Evolutionary conservation across 2,888 invertebrate species (phyloP).

Genomic region (Monopis laevigella): DNA sequence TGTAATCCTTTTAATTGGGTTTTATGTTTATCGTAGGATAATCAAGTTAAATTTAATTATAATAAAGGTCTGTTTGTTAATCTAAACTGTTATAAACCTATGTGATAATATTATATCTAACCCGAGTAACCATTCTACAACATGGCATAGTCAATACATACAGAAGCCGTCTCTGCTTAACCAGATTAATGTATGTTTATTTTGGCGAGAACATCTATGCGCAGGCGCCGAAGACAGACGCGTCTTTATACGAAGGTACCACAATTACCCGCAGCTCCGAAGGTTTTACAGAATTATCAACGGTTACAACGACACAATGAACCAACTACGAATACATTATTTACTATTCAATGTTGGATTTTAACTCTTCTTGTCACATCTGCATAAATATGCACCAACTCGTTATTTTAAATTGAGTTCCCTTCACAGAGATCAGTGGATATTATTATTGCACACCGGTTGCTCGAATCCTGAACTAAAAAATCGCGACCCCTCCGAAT

Average conservation of each 20-base stretch:
- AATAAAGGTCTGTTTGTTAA: too few species aligned
- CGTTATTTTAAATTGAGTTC: background rate
- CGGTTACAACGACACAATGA: conserved; percentile 1
- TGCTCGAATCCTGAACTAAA: background rate
- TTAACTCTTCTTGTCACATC: background rate
- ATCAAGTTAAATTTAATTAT: too few species aligned
- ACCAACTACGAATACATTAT: background rate
- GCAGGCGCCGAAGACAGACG: conserved; percentile 53
- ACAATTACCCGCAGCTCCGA: background rate
- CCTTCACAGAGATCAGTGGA: background rate
- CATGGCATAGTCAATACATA: conserved; percentile 6
- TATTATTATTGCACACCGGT: conserved; percentile 1
- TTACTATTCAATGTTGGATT: background rate
- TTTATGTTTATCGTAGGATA: too few species aligned
- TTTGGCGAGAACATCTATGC: conserved; percentile 50
- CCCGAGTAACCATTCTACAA: background rate
- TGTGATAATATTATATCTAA: background rate
- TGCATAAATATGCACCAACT: conserved; percentile 9
- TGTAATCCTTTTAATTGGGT: too few species aligned
- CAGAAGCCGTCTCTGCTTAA: conserved; percentile 16
- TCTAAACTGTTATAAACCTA: too few species aligned
- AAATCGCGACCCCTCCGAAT: conserved; percentile 34
- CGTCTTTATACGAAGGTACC: conserved; percentile 27
- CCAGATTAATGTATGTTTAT: conserved; percentile 43
- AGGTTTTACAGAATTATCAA: conserved; percentile 5